phyloP scores from a whole-genome alignment of 2,888 invertebrate species.

The Bursaphelenchus okinawaensis region DNA sequence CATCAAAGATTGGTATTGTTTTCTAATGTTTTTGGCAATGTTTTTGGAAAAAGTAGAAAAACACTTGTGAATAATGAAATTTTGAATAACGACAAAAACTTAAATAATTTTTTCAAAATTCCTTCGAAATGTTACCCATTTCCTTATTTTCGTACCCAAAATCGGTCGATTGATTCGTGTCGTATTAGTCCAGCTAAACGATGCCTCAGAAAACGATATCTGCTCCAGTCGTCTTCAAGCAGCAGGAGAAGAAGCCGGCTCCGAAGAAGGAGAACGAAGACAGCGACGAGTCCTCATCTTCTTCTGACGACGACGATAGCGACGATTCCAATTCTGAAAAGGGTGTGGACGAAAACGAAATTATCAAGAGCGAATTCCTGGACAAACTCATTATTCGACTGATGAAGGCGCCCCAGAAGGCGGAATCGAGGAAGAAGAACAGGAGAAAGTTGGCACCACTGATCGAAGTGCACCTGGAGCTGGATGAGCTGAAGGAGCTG shows the following conservation, averaged over 20 bases:
- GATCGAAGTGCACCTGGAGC: slow-evolving; percentile 26
- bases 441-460: slow-evolving; percentile 12
- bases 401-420: slow-evolving; percentile 18
- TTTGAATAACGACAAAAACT: background rate
- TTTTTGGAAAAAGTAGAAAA: too few species aligned
- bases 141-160: background rate
- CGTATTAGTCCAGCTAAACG: too few species aligned
- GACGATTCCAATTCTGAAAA: background rate
- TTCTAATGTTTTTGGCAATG: too few species aligned
- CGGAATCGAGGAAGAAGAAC: background rate
- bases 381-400: slow-evolving; percentile 19
- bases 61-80: too few species aligned
- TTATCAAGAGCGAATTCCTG: slow-evolving; percentile 10
- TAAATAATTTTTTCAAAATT: background rate
- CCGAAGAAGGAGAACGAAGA: background rate
- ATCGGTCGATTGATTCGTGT: background rate
- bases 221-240: too few species aligned
- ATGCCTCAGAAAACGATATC: background rate
- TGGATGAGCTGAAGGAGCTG: slow-evolving; percentile 33
- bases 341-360: background rate
- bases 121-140: background rate
- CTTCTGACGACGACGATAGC: background rate
- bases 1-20: too few species aligned
- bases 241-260: background rate
- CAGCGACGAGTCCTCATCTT: background rate